phyloP scores from a whole-genome alignment of 2,797 vertebrate genomes.

The Dendrocincla fuliginosa region DNA sequence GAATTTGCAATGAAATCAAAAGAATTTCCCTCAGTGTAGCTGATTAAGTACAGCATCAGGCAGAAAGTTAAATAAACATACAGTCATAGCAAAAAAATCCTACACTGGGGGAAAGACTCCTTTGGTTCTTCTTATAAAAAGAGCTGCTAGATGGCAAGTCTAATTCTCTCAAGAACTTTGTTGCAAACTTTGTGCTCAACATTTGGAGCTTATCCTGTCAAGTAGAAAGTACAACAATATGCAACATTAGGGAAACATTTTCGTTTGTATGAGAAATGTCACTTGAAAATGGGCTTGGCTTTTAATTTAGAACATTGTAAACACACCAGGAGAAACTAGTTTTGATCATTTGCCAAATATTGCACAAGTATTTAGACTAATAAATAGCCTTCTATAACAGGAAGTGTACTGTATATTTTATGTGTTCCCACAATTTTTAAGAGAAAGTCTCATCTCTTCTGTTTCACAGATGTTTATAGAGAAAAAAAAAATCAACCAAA shows the following conservation, averaged over 20 bases:
- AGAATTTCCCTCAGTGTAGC: slow-evolving; percentile 61
- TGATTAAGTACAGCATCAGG: slow-evolving; percentile 63
- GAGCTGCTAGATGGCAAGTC: not conserved
- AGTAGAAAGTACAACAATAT: slow-evolving; percentile 33
- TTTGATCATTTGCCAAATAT: slow-evolving; percentile 66
- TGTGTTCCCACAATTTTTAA: slow-evolving; percentile 63
- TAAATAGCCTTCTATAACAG: slow-evolving; percentile 59
- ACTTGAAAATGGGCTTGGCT: slow-evolving; percentile 43
- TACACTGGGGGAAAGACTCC: not conserved
- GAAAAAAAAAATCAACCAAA: not conserved
- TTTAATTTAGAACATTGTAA: slow-evolving; percentile 60
- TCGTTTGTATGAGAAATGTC: slow-evolving; percentile 32
- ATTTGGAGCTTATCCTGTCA: slow-evolving; percentile 36
- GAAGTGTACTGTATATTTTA: slow-evolving; percentile 63
- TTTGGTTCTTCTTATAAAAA: not conserved
- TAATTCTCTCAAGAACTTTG: slow-evolving; percentile 27
- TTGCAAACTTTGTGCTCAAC: not conserved
- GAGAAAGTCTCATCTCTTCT: slow-evolving; percentile 47
- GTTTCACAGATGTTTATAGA: slow-evolving; percentile 51
- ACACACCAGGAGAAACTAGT: slow-evolving; percentile 34
- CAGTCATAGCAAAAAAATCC: slow-evolving; percentile 38
- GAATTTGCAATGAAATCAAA: slow-evolving; percentile 65
- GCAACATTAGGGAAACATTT: slow-evolving; percentile 21
- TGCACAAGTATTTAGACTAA: slow-evolving; percentile 67
- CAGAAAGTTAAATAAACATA: slow-evolving; percentile 70